A percentile compares a stretch with the other conserved stretches of the same genome.
Conservation (phyloP, 2,113 vertebrate genomes). For the Mohoua ochrocephala region DNA sequence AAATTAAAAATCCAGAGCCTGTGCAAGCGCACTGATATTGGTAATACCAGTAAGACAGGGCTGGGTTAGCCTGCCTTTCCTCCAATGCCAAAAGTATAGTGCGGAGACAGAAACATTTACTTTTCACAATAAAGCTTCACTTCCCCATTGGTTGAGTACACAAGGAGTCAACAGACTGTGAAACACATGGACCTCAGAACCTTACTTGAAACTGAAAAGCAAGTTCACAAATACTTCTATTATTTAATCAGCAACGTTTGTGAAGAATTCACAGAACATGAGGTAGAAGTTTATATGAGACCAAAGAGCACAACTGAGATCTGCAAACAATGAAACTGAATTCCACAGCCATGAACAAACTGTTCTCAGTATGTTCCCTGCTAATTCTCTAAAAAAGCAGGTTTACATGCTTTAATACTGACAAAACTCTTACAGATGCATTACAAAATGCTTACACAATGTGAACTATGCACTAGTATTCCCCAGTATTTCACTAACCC, state of each 20-base stretch:
- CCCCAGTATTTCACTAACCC: not conserved
- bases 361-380: not conserved
- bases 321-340: not conserved
- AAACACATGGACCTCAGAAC: not conserved
- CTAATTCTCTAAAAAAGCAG: not conserved
- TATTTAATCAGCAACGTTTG: not conserved
- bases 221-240: not conserved
- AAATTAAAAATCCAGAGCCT: not conserved
- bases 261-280: not conserved
- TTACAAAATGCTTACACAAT: not conserved
- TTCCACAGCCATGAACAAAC: not conserved
- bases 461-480: not conserved
- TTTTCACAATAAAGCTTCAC: not conserved
- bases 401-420: not conserved
- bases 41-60: not conserved
- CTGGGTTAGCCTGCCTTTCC: not conserved
- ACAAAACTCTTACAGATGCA: not conserved
- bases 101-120: not conserved
- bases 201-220: not conserved
- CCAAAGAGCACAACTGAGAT: not conserved
- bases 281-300: not conserved
- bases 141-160: fast-evolving
- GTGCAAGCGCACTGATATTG: not conserved
- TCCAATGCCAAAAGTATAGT: not conserved
- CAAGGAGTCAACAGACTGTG: not conserved